These are phyloP conservation scores for Chironex yamaguchii DNA, from an alignment of 30 jellyfish, hydroid and myxozoan genomes.

Conservation along the genomic window DNA sequence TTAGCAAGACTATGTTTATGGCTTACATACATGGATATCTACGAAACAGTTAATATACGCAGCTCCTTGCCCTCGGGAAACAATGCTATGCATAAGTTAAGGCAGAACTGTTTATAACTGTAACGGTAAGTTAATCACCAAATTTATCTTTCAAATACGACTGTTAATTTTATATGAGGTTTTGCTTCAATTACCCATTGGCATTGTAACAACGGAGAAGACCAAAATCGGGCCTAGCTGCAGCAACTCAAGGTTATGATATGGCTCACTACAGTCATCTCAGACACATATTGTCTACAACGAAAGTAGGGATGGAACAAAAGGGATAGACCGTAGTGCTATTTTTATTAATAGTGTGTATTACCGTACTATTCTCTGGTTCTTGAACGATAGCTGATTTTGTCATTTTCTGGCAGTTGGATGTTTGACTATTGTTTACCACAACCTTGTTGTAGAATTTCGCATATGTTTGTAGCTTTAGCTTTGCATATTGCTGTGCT, in stretches of 20 bases:
- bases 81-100: not conserved
- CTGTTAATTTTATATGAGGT: not conserved
- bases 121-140: not conserved
- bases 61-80: not conserved
- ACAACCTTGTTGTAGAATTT: slow-evolving; percentile 38
- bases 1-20: too few relatives aligned
- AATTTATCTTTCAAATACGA: not conserved
- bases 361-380: slow-evolving; percentile 23
- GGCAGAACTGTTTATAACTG: too few relatives aligned
- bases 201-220: not conserved
- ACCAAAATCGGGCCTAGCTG: not conserved
- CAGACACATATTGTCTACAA: too few relatives aligned
- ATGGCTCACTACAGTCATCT: too few relatives aligned
- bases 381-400: slow-evolving; percentile 39
- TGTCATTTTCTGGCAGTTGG: slow-evolving; percentile 50
- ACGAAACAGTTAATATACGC: not conserved
- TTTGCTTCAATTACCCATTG: not conserved
- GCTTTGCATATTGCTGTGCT: not conserved
- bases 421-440: slow-evolving; percentile 45
- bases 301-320: too few relatives aligned
- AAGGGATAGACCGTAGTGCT: too few relatives aligned
- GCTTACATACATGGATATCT: not conserved
- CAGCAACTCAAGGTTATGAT: too few relatives aligned
- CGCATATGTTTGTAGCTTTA: slow-evolving; percentile 10
- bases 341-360: not conserved